phyloP scores from a whole-genome alignment of 1,140 invertebrate genomes.

The Lutraria rhynchaena region DNA sequence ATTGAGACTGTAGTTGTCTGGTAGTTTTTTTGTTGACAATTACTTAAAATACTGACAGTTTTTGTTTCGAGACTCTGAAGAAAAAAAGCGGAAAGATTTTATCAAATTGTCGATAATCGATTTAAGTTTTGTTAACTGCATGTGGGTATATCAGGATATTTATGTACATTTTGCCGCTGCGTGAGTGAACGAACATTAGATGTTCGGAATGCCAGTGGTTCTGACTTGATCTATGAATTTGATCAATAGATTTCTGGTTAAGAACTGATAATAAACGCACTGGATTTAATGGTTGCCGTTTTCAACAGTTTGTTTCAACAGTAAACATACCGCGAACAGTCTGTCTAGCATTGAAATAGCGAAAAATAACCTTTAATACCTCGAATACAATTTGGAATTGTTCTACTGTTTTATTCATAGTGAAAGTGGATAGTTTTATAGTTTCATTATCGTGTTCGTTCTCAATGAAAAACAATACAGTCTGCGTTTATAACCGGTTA shows the following conservation, averaged over 20 bases:
- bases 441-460: conserved; percentile 1
- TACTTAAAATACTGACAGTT: conserved; percentile 19
- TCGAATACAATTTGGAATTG: conserved; percentile 30
- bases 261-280: conserved; percentile 26
- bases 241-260: conserved; percentile 21
- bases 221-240: not conserved
- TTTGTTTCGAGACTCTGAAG: conserved; percentile 10
- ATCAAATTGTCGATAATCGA: conserved; percentile 35
- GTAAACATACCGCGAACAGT: conserved; percentile 4
- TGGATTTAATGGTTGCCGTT: conserved; percentile 13
- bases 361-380: not conserved
- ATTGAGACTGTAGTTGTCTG: too few relatives aligned
- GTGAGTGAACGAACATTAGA: not conserved
- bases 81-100: conserved; percentile 21
- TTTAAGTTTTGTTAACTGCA: conserved; percentile 41
- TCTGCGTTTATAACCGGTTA: not conserved
- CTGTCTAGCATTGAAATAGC: too few relatives aligned
- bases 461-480: conserved; percentile 31
- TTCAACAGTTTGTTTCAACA: not conserved
- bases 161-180: not conserved
- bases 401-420: conserved; percentile 3
- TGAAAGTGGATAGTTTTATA: conserved; percentile 17
- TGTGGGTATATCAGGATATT: conserved; percentile 18
- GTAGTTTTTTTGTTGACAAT: not conserved
- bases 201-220: conserved; percentile 7